phyloP scores from a whole-genome alignment of 2,888 invertebrate genomes.

The Myopa tessellatipennis region DNA sequence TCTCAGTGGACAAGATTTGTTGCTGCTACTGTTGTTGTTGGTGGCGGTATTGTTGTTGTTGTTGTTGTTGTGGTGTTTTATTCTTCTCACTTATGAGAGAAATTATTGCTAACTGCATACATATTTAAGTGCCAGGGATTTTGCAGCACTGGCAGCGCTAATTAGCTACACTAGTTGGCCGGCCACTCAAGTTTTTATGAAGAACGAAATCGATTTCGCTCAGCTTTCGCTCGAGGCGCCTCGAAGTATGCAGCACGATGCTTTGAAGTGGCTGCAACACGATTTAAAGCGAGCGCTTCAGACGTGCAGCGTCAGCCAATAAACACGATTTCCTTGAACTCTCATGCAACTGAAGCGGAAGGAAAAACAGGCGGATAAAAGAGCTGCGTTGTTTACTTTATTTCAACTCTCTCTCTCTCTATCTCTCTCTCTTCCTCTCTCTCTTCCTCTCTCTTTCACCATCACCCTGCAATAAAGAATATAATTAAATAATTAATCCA shows the following conservation, averaged over 20 bases:
- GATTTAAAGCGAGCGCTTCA: too few relatives aligned
- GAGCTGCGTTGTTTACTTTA: background rate
- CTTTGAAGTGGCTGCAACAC: background rate
- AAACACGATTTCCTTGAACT: conserved; percentile 1
- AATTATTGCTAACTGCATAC: too few relatives aligned
- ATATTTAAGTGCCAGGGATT: conserved; percentile 13
- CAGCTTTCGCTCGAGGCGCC: conserved; percentile 4
- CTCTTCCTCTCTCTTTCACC: background rate
- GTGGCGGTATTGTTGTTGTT: too few relatives aligned
- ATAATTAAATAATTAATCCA: conserved; percentile 4
- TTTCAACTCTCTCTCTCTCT: background rate
- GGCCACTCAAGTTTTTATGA: background rate
- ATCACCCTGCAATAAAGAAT: background rate
- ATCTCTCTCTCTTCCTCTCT: background rate
- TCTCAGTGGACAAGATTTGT: too few relatives aligned
- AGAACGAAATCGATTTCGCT: background rate
- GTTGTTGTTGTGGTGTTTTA: too few relatives aligned
- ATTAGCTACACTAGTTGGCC: background rate
- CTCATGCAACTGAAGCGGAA: background rate
- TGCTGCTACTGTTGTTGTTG: too few relatives aligned
- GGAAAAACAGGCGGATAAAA: background rate
- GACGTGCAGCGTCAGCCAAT: background rate
- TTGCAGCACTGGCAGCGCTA: conserved; percentile 10
- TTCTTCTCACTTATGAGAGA: too few relatives aligned
- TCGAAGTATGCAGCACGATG: conserved; percentile 3